Evolutionary conservation across 1,140 invertebrate genomes (phyloP), one percentile per base, ranked within the genome.

Genomic region (Drosophila carrolli): DNA sequence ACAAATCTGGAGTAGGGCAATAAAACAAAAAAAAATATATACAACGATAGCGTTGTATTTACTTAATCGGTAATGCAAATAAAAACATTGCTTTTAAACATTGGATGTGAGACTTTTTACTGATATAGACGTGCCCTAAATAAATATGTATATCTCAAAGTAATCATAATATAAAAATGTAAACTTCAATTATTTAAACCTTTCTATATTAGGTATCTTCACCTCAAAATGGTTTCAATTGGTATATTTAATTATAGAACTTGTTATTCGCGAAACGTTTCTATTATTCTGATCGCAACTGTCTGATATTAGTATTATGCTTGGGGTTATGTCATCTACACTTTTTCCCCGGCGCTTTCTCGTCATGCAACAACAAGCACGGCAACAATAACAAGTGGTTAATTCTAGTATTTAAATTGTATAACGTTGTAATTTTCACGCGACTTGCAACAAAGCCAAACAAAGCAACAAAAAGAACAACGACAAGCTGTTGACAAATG

Each of bases 351-450:
- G 14, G 27, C 65, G 38, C 59, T 27, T 72, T 62, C 70, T 80
- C 58, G 59, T 82, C 71, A 82, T 82, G 79, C 79, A 70, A 70
- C 75, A 82, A 61, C 59, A 55, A 73, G 19, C 61, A 59, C 44
- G 44, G 9, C 43, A 73, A 60, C 43, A 65, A 29, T n/a, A 63
- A 60, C 62, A 81, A 81, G 71, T 61, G 50, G 19, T 78, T 70
- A 83, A 75, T 47, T 82, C 46, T 76, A 79, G 81, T 84, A 83
- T 67, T 83, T 80, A 80, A 83, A 84, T 83, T 84, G 61, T 80
- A 76, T 79, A 83, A 84, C 75, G 59, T 54, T 79, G 80, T 84
- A 75, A 75, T 60, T 79, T 83, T 83, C 63, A 83, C 80, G 81
- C 81, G 61, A 75, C 63, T 82, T 61, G 60, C 79, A 79, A 78